phyloP scores from a whole-genome alignment of 2,797 vertebrate genomes.

The Hydrophis major region DNA sequence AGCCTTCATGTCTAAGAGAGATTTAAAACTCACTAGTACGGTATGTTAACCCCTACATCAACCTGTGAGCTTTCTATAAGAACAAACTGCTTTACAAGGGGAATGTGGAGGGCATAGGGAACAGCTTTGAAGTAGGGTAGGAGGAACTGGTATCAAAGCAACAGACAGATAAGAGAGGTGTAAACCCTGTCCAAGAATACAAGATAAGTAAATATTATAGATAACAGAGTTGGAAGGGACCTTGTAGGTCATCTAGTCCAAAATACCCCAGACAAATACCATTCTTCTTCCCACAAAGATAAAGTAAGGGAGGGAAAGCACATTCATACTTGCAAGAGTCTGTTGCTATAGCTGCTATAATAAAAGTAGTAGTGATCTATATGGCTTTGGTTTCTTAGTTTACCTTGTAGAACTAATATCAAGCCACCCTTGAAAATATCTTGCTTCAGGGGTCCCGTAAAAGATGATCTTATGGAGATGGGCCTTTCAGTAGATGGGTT shows the following conservation, averaged over 20 bases:
- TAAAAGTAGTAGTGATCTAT: neutral
- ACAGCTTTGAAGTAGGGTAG: neutral
- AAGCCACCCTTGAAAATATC: neutral
- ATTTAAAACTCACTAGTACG: neutral
- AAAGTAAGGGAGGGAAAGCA: neutral
- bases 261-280: neutral
- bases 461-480: neutral
- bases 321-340: neutral
- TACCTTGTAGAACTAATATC: neutral
- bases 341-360: neutral
- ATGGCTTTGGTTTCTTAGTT: neutral
- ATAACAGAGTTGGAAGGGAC: no score
- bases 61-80: neutral
- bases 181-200: neutral
- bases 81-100: neutral
- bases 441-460: neutral
- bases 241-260: no score
- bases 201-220: neutral
- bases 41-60: neutral
- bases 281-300: neutral
- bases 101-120: neutral
- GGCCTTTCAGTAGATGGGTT: neutral
- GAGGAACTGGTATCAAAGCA: neutral
- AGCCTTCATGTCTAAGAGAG: neutral
- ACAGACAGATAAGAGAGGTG: neutral